Percentiles rank a stretch among this genome's conserved stretches.
These are phyloP conservation scores for Habroteleia sp. DNA, from an alignment of 2,888 invertebrate species.

Conservation along the genomic window DNA sequence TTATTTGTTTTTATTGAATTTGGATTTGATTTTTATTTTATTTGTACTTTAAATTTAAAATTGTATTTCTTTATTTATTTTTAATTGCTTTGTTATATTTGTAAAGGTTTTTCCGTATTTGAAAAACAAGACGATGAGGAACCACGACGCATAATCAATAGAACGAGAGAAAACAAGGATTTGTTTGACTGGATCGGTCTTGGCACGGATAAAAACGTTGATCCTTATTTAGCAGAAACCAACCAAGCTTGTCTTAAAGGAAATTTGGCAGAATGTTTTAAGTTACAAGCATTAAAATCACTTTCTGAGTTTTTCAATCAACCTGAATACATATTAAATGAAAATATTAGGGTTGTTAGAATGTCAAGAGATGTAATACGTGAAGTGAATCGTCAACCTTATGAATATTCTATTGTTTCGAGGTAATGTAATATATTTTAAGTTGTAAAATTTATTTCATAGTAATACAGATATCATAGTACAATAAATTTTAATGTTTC, in stretches of 20 bases:
- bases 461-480: too few relatives aligned
- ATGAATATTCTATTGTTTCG: conserved; percentile 87
- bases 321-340: conserved; percentile 83
- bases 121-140: conserved; percentile 39
- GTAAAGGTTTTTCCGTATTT: conserved; percentile 44
- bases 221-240: conserved; percentile 89
- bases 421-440: too few relatives aligned
- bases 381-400: conserved; percentile 86
- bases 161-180: conserved; percentile 85
- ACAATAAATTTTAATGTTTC: too few relatives aligned
- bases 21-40: neutral
- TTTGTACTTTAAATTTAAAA: neutral
- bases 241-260: conserved; percentile 89
- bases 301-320: conserved; percentile 90
- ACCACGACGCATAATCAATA: conserved; percentile 65
- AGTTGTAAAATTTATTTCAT: too few relatives aligned
- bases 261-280: conserved; percentile 92
- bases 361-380: conserved; percentile 87
- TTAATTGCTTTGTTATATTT: conserved; percentile 37
- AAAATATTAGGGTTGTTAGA: conserved; percentile 87
- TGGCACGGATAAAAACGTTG: conserved; percentile 87
- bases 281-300: conserved; percentile 88
- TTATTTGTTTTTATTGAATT: too few relatives aligned
- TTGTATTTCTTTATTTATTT: conserved; percentile 2
- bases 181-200: conserved; percentile 91